Conservation (phyloP, 2,113 vertebrate genomes). For the Cichladusa arquata region DNA sequence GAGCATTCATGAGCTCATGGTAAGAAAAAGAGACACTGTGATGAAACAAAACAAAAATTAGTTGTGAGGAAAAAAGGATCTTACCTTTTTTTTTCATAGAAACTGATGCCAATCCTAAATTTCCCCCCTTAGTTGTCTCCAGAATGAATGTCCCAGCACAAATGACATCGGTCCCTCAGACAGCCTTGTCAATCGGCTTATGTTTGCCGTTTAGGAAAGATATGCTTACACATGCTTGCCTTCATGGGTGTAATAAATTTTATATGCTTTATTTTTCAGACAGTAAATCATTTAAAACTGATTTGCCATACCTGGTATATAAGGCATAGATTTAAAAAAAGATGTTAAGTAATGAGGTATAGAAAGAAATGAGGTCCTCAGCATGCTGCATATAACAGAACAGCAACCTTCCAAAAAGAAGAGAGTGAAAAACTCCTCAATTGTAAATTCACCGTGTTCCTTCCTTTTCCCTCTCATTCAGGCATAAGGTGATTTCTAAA, state of each 20-base stretch:
- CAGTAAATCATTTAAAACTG: not conserved
- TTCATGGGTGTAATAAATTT: not conserved
- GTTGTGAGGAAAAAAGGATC: not conserved
- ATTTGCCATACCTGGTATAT: not conserved
- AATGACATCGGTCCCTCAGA: not conserved
- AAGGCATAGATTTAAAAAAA: not conserved
- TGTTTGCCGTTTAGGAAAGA: not conserved
- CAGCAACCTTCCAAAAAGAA: not conserved
- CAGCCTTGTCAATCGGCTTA: not conserved
- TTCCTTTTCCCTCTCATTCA: not conserved
- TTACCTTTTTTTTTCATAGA: not conserved
- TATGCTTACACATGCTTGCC: not conserved
- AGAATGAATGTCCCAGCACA: not conserved
- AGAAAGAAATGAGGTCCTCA: not conserved
- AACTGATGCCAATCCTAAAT: not conserved
- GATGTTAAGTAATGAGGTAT: constrained; percentile 12
- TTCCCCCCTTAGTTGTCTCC: not conserved
- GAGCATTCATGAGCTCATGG: not conserved
- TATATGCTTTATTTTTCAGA: not conserved
- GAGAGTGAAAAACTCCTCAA: not conserved
- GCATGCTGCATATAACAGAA: not conserved
- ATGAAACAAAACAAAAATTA: not conserved
- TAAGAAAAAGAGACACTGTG: not conserved
- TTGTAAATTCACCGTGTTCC: not conserved
- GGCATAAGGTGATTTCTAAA: not conserved